A percentile compares a stretch with the other conserved stretches of the same genome.
Conservation (phyloP, 2,888 invertebrate species). For the Dorcus hopei region DNA sequence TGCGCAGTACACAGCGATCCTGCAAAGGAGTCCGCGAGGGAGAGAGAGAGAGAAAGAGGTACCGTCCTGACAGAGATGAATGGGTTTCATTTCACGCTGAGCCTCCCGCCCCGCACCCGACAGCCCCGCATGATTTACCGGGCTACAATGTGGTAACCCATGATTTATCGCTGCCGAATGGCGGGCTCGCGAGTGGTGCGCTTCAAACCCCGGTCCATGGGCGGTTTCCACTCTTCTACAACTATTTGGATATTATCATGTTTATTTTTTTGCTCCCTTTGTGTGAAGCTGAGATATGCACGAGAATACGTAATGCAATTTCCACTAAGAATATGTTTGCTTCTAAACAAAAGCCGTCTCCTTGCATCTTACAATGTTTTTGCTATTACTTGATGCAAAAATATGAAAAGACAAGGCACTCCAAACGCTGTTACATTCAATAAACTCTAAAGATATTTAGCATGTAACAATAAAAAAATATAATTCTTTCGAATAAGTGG, state of each 20-base stretch:
- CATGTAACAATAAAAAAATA: too few relatives aligned
- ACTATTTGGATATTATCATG: slow-evolving; percentile 35
- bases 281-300: slow-evolving; percentile 1
- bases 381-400: background rate
- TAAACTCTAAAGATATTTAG: too few relatives aligned
- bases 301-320: slow-evolving; percentile 13
- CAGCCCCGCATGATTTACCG: slow-evolving; percentile 60
- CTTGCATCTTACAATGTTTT: background rate
- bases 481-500: too few relatives aligned
- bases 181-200: slow-evolving; percentile 52
- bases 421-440: too few relatives aligned
- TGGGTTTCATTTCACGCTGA: slow-evolving; percentile 55
- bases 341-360: background rate
- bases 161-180: slow-evolving; percentile 63
- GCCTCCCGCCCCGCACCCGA: slow-evolving; percentile 47
- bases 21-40: slow-evolving; percentile 28
- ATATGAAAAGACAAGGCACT: too few relatives aligned
- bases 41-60: slow-evolving; percentile 24
- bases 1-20: slow-evolving; percentile 21
- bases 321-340: slow-evolving; percentile 8
- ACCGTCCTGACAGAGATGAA: slow-evolving; percentile 50
- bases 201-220: slow-evolving; percentile 37
- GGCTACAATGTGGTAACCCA: slow-evolving; percentile 68
- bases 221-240: slow-evolving; percentile 25
- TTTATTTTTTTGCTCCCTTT: slow-evolving; percentile 20